These are phyloP conservation scores for Heteronetta atricapilla DNA, from an alignment of 2,113 vertebrate species.

Conservation along the genomic window DNA sequence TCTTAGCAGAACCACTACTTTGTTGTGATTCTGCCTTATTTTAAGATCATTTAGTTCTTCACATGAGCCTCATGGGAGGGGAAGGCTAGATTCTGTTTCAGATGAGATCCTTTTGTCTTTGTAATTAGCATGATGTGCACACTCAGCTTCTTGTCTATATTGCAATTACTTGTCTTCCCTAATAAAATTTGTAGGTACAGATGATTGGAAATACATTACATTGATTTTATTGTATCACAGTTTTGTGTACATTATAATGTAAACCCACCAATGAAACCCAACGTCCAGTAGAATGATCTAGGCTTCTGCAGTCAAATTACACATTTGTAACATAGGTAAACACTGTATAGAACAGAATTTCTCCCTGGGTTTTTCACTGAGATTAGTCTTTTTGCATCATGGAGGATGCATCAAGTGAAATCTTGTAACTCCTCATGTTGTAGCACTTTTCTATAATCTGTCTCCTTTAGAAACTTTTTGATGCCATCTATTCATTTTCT, in stretches of 20 bases:
- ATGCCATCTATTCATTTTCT: slow-evolving; percentile 76
- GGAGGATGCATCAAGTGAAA: slow-evolving; percentile 11
- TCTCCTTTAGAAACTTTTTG: slow-evolving; percentile 65
- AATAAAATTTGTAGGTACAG: neutral
- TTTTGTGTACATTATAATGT: neutral
- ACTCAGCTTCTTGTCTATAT: neutral
- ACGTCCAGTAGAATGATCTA: neutral
- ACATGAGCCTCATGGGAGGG: neutral
- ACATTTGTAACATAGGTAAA: neutral
- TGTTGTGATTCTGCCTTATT: neutral
- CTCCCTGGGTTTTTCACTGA: neutral
- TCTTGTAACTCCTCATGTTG: slow-evolving; percentile 54
- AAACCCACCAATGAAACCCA: neutral
- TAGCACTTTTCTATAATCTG: slow-evolving; percentile 77
- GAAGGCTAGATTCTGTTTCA: neutral
- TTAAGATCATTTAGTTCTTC: neutral
- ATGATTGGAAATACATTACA: neutral
- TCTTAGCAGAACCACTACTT: neutral
- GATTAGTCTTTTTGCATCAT: neutral
- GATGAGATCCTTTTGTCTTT: neutral
- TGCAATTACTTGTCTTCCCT: neutral
- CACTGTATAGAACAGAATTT: neutral
- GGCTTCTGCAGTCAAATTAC: neutral
- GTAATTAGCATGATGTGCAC: neutral
- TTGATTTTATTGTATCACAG: neutral